phyloP scores from a whole-genome alignment of 2,888 invertebrate genomes.

The Hylaea fasciaria region DNA sequence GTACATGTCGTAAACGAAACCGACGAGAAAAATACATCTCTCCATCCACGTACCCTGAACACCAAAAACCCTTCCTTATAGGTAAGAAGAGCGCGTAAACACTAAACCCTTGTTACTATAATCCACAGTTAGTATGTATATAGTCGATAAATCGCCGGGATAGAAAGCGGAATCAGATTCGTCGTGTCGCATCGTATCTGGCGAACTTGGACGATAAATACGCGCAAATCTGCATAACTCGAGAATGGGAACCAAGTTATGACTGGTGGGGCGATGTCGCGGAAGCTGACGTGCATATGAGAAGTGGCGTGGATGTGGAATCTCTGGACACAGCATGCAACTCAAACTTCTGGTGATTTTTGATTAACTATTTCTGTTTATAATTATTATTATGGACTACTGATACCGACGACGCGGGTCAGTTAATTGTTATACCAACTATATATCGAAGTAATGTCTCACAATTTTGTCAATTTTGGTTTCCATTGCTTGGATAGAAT shows the following conservation, averaged over 20 bases:
- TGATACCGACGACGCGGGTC: no score
- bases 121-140: slow-evolving; percentile 51
- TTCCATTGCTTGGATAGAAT: no score
- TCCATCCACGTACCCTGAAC: neutral
- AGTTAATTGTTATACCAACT: no score
- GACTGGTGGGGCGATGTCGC: slow-evolving; percentile 62
- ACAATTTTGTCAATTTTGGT: no score
- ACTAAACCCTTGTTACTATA: slow-evolving; percentile 22
- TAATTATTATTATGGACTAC: no score
- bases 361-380: no score
- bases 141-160: slow-evolving; percentile 75
- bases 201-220: slow-evolving; percentile 82
- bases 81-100: slow-evolving; percentile 25
- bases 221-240: slow-evolving; percentile 80
- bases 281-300: slow-evolving; percentile 43
- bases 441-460: no score
- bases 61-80: slow-evolving; percentile 13
- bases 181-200: slow-evolving; percentile 81
- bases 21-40: slow-evolving; percentile 20
- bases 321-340: no score
- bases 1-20: slow-evolving; percentile 20
- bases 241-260: slow-evolving; percentile 68
- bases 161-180: slow-evolving; percentile 82
- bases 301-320: slow-evolving; percentile 34
- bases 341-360: no score